Base-by-base conservation (phyloP, 2,888 invertebrate genomes). In the Amaurobius ferox region DNA sequence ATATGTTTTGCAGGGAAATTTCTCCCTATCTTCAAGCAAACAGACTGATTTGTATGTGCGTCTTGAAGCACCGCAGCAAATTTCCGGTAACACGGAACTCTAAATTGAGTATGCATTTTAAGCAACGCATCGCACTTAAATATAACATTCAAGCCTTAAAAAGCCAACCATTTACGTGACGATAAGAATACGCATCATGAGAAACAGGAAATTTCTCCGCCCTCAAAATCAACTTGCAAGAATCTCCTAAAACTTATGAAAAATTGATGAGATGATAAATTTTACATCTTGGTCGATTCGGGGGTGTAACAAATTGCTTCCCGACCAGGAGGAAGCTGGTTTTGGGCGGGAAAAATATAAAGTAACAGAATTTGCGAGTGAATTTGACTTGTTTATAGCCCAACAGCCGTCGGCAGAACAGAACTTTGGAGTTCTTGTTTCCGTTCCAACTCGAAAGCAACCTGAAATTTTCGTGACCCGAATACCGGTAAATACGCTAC, bases 381-480 rank as follows among this genome's bases (percentile, higher is more conserved):
- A 85, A 85, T 85, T 85, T 78, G 83, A 85, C 83, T 85, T 77
- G 77, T 85, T 85, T 85, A 85, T 85, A 77, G 83, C 66, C 72
- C 77, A 72, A 77, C 61, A 72, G 64, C 72, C 77, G 26, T 35
- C 30, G 55, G 67, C 35, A 28, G 68, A 81, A 40, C 30, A 26
- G 55, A 74, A 74, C 74, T 70, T 29, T 30, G 66, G 61, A 67
- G 35, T 29, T 29, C 35, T 66, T 72, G 77, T 85, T 85, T 85
- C 83, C 48, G 77, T 72, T 72, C 77, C 72, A 72, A 55, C 39
- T 64, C 32, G 28, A n/a, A 11, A 6, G 16, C 0, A 66, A 55
- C 76, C 71, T 48, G 64, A 72, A 77, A 85, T 85, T 77, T 85
- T 77, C 83, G 83, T 85, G 83, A 71, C 16, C 64, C 67, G 83